phyloP scores from a whole-genome alignment of 2,797 vertebrate species.

The Catharus ustulatus region DNA sequence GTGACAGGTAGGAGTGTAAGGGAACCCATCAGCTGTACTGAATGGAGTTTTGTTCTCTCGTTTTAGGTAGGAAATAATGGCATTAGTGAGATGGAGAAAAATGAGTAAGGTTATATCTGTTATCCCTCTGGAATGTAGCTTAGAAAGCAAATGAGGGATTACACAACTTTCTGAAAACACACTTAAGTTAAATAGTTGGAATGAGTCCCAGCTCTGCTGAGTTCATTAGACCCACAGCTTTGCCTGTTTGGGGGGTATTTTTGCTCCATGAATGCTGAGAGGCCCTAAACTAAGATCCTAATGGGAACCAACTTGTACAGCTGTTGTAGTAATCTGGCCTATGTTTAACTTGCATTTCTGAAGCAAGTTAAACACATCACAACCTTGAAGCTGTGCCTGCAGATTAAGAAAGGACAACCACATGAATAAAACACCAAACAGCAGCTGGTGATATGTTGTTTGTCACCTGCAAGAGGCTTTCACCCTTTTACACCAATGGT shows the following conservation, averaged over 20 bases:
- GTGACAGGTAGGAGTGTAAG: neutral
- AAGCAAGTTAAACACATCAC: neutral
- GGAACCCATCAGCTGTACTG: neutral
- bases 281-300: neutral
- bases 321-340: neutral
- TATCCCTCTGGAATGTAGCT: neutral
- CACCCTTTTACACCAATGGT: neutral
- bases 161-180: neutral
- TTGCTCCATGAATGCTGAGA: neutral
- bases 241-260: neutral
- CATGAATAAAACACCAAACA: neutral
- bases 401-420: neutral
- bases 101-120: neutral
- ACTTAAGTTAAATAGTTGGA: neutral
- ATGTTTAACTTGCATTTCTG: neutral
- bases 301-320: neutral
- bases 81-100: neutral
- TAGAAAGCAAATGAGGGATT: neutral
- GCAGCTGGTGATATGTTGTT: neutral
- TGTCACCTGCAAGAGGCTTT: neutral
- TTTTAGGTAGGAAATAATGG: neutral
- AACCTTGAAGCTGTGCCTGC: neutral
- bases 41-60: neutral
- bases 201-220: neutral
- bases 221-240: neutral